Conservation (phyloP, 2,888 invertebrate species). For the Drosophila peninsularis region DNA sequence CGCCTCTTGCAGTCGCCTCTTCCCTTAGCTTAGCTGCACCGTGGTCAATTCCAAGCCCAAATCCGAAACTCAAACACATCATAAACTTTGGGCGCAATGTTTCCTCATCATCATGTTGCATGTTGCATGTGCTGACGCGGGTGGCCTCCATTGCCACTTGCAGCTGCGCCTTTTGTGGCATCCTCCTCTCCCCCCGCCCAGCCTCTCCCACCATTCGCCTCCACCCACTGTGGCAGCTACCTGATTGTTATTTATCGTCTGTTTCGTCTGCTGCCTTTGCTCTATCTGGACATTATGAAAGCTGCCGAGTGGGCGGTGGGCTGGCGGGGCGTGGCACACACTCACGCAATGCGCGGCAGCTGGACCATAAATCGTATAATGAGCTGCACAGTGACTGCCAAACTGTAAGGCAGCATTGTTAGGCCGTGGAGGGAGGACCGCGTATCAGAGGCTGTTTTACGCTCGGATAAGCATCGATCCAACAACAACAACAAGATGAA, state of each 20-base stretch:
- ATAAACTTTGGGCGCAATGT: conserved; percentile 53
- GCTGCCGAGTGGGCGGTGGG: neutral
- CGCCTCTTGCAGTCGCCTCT: conserved; percentile 30
- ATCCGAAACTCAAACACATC: conserved; percentile 43
- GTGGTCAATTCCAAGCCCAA: conserved; percentile 25
- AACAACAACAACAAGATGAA: conserved; percentile 16
- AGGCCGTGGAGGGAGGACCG: conserved; percentile 5
- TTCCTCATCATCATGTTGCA: conserved; percentile 44
- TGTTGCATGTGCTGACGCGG: conserved; percentile 40
- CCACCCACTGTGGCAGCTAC: conserved; percentile 48
- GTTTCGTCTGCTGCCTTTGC: conserved; percentile 53
- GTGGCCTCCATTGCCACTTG: conserved; percentile 50
- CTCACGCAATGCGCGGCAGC: conserved; percentile 15
- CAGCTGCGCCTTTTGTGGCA: conserved; percentile 60
- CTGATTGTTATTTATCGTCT: conserved; percentile 74
- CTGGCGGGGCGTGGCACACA: conserved; percentile 3
- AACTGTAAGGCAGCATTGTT: conserved; percentile 44
- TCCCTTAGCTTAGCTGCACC: conserved; percentile 16
- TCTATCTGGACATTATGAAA: conserved; percentile 54
- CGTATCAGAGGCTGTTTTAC: conserved; percentile 52
- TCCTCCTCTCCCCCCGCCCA: neutral
- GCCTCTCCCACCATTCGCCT: neutral
- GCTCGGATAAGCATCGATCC: conserved; percentile 55
- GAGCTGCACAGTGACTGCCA: conserved; percentile 33
- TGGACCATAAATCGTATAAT: conserved; percentile 51